Evolutionary conservation across 1,140 invertebrate species (phyloP).

Genomic region (Leucophenga varia): DNA sequence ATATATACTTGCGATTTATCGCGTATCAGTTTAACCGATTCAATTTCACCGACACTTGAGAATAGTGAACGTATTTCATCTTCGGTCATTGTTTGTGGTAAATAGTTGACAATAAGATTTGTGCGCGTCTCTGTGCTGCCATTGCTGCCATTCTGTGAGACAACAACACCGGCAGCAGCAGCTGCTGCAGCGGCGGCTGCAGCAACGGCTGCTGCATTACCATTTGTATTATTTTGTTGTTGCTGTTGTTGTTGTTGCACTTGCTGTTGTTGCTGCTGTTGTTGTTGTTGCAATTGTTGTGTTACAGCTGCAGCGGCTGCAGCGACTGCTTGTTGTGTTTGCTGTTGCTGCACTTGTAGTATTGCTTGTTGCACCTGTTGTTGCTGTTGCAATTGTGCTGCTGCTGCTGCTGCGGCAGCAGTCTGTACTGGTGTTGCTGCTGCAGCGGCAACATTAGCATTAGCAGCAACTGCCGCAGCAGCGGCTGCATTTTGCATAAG

Average conservation of each 20-base stretch:
- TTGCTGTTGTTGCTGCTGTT: conserved; percentile 27
- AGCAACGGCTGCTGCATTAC: conserved; percentile 26
- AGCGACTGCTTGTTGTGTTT: conserved; percentile 69
- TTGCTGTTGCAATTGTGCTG: conserved; percentile 67
- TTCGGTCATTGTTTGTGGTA: conserved; percentile 90
- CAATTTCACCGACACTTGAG: conserved; percentile 83
- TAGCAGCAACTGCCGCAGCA: conserved; percentile 40
- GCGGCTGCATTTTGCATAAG: conserved; percentile 66
- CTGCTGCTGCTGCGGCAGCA: conserved; percentile 56
- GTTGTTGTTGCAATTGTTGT: conserved; percentile 45
- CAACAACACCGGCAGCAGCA: conserved; percentile 13
- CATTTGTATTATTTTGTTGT: conserved; percentile 36
- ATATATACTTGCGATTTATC: conserved; percentile 77
- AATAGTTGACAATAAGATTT: conserved; percentile 89
- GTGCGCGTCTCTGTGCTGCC: conserved; percentile 58
- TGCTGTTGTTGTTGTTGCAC: conserved; percentile 28
- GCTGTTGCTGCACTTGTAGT: conserved; percentile 53
- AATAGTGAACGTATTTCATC: conserved; percentile 85
- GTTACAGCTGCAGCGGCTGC: conserved; percentile 49
- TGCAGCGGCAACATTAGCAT: conserved; percentile 65
- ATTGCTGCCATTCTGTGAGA: conserved; percentile 46
- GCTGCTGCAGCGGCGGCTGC: conserved; percentile 17
- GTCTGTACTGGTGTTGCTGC: conserved; percentile 70
- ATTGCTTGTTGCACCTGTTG: conserved; percentile 55
- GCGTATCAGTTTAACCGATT: conserved; percentile 86